Base-by-base conservation (phyloP, 2,113 vertebrate genomes). In the Charina bottae region DNA sequence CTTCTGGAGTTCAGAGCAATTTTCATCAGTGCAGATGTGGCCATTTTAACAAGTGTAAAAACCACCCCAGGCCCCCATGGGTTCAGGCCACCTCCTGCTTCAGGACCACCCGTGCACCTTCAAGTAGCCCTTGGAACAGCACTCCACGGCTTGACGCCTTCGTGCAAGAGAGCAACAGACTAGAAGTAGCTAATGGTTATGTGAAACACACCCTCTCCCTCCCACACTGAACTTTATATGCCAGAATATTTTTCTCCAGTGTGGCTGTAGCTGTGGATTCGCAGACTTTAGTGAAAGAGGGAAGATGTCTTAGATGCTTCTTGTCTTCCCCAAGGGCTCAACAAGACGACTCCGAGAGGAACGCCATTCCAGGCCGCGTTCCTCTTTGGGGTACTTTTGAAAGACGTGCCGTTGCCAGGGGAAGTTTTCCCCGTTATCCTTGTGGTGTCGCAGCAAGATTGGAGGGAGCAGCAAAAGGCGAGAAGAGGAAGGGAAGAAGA, bases 401-500 rank as follows among this genome's bases (percentile, higher is more conserved):
- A 2, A 54, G 2, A 7, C 11, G 88, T 33, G 53, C 92, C 0
- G 0, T 23, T 33, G 21, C 26, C 0, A 72, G 84, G 92, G 42
- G 85, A n/a, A 68, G 64, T n/a, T 11, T 26, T 17, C n/a, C 24
- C 55, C 1, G 6, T 33, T 26, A 46, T 46, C 60, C 84, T 55
- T 26, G 6, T 37, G 55, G 54, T 54, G 33, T 33, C 23, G 37
- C 17, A 10, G 78, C 55, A n/a, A 64, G 62, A 83, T 95, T 90
- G 68, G 92, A 89, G 90, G 94, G 68, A 26, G 58, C 49, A 88
- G 90, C 28, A 42, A 87, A 54, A 86, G 58, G 85, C 56, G 53
- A 53, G 83, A 49, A 37, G 46, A 55, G 94, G 92, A 86, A 89
- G 91, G 90, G 91, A 60, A 19, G 58, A n/a, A 89, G 89, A 55